Base-by-base conservation (phyloP, 2,113 vertebrate species). In the Epinephelus fuscoguttatus region DNA sequence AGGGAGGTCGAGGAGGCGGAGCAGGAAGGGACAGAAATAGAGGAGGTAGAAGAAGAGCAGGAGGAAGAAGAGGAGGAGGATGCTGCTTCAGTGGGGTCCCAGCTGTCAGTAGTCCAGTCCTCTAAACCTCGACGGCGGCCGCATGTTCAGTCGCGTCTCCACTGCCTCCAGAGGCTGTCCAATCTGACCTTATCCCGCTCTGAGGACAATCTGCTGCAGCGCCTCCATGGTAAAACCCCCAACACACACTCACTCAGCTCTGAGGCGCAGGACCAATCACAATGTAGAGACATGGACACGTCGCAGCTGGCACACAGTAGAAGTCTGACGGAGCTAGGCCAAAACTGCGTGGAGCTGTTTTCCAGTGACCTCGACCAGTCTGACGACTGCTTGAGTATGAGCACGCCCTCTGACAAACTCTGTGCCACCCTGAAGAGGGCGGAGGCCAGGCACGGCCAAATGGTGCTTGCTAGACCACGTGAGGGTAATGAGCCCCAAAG, bases 171-270 rank as follows among this genome's bases (percentile, higher is more conserved):
- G 88, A 4, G 66, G 81, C 59, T 86, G 3, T 78, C 90, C 52
- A 18, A 69, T 23, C 64, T 93, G 37, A 71, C 94, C 23, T 75
- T 95, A 63, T 98, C 96, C 59, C 97, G 95, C 74, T 99, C 98
- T 0, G 98, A 99, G 93, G 97, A 98, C 92, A 98, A 95, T 73
- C 95, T 99, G 67, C 93, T 97, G 3, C 97, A 96, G 40, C 91
- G 95, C 33, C 12, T 97, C 17, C 86, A 88, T 0, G 57, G 67
- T 1, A 30, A 72, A 1, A 15, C 23, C 19, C 33, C 61, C 14
- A 78, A 74, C 79, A 45, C 23, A 0, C 77, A 23, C 30, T 68
- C 85, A 0, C 75, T 62, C 33, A 17, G 17, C 67, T 12, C 76
- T 0, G 19, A 72, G 56, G 19, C 2, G 6, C 78, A 25, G 61